Evolutionary conservation across 1,140 invertebrate species (phyloP), one percentile per base, ranked within the genome.

Genomic region (Phthorimaea operculella): DNA sequence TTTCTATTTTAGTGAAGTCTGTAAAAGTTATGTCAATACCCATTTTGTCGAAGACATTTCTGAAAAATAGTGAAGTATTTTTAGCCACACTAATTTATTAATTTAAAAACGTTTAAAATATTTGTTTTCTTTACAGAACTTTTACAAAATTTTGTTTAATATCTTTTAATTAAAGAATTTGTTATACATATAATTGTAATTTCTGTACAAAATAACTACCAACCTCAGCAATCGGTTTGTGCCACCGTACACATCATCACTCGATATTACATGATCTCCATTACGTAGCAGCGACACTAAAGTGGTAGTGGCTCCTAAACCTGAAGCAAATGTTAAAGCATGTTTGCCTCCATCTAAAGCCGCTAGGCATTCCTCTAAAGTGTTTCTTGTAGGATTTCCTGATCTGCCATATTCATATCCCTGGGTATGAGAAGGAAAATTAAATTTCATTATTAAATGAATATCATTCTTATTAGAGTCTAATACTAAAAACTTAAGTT

Each of bases 241-340:
- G 12, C 96, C 98, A 54, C 98, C 98, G 76, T 99, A 99, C 7
- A 99, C 87, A 86, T 99, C 97, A 84, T 99, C 95, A 59, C 94
- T 92, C 57, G 91, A 92, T 33, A 99, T 74, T 5, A 99, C 88
- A 75, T 99, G 96, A 83, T 99, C 97, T 0, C 98, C 98, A 59
- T 85, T 59, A 51, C 89, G 90, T 0, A 99, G 81, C 52, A 98
- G 76, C 49, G 93, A 89, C 0, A 90, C 86, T 1, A 99, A 74
- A 3, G 91, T 90, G 1, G 91, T 93, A 0, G 90, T 93, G 0
- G 97, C 92, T 21, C 95, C 97, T 18, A 99, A 84, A 16, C 98
- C 98, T 36, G 96, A 98, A 1, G 96, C 86, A 88, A 96, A 99
- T 11, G 89, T 86, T 10, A 96, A 66, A n/a, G 88, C 95, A 87